Conservation (phyloP, 2,797 vertebrate genomes). For the Crenichthys baileyi region DNA sequence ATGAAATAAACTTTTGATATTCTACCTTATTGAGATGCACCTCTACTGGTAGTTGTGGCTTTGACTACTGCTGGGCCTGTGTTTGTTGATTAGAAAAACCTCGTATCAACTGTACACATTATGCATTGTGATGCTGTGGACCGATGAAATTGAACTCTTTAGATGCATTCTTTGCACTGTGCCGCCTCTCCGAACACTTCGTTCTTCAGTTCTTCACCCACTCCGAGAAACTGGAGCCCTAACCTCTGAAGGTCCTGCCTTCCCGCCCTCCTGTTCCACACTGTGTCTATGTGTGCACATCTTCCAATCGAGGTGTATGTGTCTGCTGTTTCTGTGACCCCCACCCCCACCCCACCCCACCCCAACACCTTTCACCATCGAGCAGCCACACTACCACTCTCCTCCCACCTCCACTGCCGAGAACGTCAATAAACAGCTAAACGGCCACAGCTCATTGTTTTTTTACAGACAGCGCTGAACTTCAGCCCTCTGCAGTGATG, state of each 20-base stretch:
- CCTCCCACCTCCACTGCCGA: conserved; percentile 38
- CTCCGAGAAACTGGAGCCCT: conserved; percentile 47
- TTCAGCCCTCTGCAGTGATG: conserved; percentile 35
- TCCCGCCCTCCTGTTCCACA: conserved; percentile 49
- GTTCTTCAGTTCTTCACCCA: conserved; percentile 13
- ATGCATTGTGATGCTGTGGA: conserved; percentile 17
- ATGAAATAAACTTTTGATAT: neutral
- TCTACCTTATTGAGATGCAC: neutral
- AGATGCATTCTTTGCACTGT: conserved; percentile 20
- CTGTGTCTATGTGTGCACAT: conserved; percentile 78
- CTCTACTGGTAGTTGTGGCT: conserved; percentile 19
- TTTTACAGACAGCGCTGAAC: conserved; percentile 38
- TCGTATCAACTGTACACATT: conserved; percentile 12
- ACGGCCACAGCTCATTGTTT: conserved; percentile 17
- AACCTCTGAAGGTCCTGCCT: conserved; percentile 52
- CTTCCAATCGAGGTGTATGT: conserved; percentile 73
- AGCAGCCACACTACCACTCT: conserved; percentile 60
- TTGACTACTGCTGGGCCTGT: conserved; percentile 45
- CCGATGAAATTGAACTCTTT: conserved; percentile 10
- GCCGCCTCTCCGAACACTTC: conserved; percentile 19
- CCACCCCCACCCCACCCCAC: conserved; percentile 59
- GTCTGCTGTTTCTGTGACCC: conserved; percentile 73
- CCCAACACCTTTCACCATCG: conserved; percentile 66
- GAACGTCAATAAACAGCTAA: conserved; percentile 25
- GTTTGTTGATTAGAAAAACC: conserved; percentile 36